Conservation (phyloP, 1,140 invertebrate species). For the Drosophila rufa region DNA sequence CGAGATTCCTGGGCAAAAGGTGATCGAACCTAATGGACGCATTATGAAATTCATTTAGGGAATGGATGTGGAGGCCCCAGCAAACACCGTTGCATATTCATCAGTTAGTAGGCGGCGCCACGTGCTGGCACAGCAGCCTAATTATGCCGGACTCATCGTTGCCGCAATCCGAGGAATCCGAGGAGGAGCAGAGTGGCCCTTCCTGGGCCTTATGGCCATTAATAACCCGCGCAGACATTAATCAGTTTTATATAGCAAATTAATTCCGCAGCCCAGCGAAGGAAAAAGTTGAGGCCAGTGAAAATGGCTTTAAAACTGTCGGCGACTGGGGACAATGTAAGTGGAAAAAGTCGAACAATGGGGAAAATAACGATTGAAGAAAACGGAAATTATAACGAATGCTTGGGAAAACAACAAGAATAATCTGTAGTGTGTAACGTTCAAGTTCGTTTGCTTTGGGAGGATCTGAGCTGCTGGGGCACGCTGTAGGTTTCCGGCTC, state of each 20-base stretch:
- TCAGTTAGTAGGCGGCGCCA: conserved; percentile 11
- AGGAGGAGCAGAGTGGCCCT: neutral
- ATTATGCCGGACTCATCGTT: conserved; percentile 32
- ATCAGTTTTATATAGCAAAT: conserved; percentile 78
- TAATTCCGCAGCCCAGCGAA: conserved; percentile 41
- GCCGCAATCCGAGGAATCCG: conserved; percentile 31
- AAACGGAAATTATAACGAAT: conserved; percentile 19
- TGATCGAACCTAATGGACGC: conserved; percentile 17
- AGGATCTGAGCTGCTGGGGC: no score
- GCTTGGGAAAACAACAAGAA: conserved; percentile 7
- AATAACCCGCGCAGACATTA: conserved; percentile 64
- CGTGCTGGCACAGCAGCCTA: conserved; percentile 4
- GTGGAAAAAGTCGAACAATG: neutral
- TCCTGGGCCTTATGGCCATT: conserved; percentile 42
- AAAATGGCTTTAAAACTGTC: conserved; percentile 29
- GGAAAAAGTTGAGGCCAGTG: neutral
- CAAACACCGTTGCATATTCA: conserved; percentile 45
- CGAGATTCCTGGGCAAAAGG: neutral
- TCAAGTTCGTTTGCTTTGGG: no score
- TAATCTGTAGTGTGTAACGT: no score
- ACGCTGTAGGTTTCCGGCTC: no score
- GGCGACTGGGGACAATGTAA: conserved; percentile 20
- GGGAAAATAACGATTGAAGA: neutral
- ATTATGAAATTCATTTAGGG: conserved; percentile 26
- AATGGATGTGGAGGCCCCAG: conserved; percentile 15